A percentile compares a stretch with the other conserved stretches of the same genome.
These are phyloP conservation scores for Caracal caracal DNA, from an alignment of 2,113 vertebrate genomes.

Conservation along the genomic window DNA sequence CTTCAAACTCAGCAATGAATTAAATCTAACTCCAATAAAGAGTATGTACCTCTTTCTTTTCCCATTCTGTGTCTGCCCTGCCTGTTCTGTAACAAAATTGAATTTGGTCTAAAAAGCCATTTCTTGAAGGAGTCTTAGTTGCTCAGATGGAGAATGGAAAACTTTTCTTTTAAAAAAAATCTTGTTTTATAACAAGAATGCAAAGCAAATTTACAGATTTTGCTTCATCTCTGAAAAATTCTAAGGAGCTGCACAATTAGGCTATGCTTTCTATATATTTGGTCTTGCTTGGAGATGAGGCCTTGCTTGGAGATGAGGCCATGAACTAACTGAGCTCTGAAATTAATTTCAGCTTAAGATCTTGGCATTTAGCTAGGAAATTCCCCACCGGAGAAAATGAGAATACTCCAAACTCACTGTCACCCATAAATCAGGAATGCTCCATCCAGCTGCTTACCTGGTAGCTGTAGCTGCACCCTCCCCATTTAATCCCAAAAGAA, in stretches of 20 bases:
- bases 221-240: neutral
- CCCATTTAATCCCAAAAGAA: neutral
- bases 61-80: neutral
- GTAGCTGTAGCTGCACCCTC: neutral
- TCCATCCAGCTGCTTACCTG: neutral
- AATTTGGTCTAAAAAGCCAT: constrained; percentile 7
- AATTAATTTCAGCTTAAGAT: constrained; percentile 15
- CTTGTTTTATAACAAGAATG: neutral
- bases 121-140: neutral
- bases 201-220: neutral
- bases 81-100: neutral
- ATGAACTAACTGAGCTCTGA: neutral
- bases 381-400: neutral
- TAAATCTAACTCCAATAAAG: neutral
- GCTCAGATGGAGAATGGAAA: neutral
- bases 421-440: neutral
- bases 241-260: neutral
- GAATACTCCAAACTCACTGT: neutral
- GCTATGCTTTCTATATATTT: neutral
- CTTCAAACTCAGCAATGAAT: neutral
- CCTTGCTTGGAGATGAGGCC: neutral
- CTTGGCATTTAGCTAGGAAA: neutral
- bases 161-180: too few relatives aligned
- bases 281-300: neutral
- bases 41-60: neutral